Base-by-base conservation (phyloP, 1,140 invertebrate genomes). In the Lycorma delicatula region DNA sequence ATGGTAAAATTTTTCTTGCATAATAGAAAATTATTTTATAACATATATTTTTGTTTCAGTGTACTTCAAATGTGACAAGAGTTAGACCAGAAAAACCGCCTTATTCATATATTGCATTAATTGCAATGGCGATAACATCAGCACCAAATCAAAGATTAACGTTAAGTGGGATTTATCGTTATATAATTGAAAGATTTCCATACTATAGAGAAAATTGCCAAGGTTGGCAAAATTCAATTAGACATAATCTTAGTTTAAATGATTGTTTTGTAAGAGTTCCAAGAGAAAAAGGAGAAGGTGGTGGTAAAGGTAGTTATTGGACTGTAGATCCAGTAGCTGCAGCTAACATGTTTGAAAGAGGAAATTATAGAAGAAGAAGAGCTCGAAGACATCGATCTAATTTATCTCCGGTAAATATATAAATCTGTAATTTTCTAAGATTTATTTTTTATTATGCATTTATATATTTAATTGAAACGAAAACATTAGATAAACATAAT, bases 281-380 rank as follows among this genome's bases (percentile, higher is more conserved):
- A 28, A 67, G 87, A 56, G 81, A 93, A 50, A 34, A 60, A 54
- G 67, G 92, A 95, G 66, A 98, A 73, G 94, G 94, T 68, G 89
- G 91, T 0, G 92, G 92, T 0, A 98, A 98, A 72, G 95, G 96
- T 1, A 94, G 90, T 66, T 98, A 96, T 71, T 98, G 96, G 96
- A 95, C 93, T 0, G 74, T 98, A 25, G 93, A 98, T 70, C 95
- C 94, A 0, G 93, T 97, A 68, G 93, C 77, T 31, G 67, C 86
- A 0, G 91, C 95, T 67, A 97, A 97, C 71, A 98, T 98, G 96
- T 98, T 98, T 73, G 95, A 98, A 67, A 96, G 98, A 67, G 95
- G 96, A 0, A 68, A 68, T 54, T 68, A 64, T 54, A 53, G 67
- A 27, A 34, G 67, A 34, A 34, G 67, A n/a, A 50, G 66, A 27